phyloP scores from a whole-genome alignment of 37 sponge, comb jelly and placozoan species.

The Corticium candelabrum region DNA sequence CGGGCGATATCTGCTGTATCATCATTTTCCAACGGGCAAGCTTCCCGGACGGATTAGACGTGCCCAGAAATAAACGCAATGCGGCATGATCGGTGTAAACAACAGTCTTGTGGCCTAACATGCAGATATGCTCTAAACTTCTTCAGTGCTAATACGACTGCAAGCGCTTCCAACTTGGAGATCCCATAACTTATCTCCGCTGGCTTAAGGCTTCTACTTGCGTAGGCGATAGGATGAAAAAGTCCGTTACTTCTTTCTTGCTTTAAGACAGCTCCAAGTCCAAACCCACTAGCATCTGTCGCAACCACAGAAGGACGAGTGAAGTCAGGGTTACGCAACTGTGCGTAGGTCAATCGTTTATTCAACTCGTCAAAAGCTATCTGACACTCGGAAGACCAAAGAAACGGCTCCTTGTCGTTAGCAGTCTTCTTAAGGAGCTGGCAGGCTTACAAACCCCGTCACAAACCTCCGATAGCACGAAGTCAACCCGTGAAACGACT shows the following conservation, averaged over 20 bases:
- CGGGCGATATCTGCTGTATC: no score
- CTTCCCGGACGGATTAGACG: no score
- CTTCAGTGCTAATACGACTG: constrained; percentile 24
- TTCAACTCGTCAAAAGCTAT: constrained; percentile 25
- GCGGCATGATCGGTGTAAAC: constrained; percentile 46
- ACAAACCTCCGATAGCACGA: constrained; percentile 29
- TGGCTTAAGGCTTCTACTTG: constrained; percentile 17
- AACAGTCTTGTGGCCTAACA: constrained; percentile 13
- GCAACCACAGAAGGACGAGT: constrained; percentile 18
- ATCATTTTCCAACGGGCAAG: no score
- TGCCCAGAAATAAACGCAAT: no score
- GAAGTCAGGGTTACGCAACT: constrained; percentile 30
- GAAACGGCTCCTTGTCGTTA: constrained; percentile 9
- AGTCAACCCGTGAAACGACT: constrained; percentile 23
- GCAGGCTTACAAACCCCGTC: constrained; percentile 3
- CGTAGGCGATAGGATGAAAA: constrained; percentile 49
- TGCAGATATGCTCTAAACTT: constrained; percentile 35
- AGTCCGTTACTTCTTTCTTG: constrained; percentile 25
- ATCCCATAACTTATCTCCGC: constrained; percentile 35
- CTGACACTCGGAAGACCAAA: constrained; percentile 26
- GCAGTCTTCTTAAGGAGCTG: background rate
- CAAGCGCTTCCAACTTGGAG: constrained; percentile 33
- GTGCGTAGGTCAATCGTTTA: constrained; percentile 9
- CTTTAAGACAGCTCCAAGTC: constrained; percentile 25
- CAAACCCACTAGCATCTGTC: constrained; percentile 27